Percentiles rank a stretch among this genome's conserved stretches.
These are phyloP conservation scores for Cydia pomonella DNA, from an alignment of 1,140 invertebrate genomes.

Conservation along the genomic window DNA sequence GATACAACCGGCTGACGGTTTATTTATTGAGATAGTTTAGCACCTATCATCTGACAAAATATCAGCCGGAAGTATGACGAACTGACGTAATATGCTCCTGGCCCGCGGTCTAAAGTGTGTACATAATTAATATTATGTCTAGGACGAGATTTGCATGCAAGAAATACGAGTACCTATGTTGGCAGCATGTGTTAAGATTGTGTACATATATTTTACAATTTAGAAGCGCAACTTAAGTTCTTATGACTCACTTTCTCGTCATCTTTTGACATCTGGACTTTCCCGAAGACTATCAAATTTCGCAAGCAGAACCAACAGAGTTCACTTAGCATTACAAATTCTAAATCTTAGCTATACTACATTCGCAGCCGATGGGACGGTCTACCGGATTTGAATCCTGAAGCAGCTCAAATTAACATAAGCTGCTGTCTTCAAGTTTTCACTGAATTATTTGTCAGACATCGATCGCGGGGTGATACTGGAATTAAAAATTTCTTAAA, in stretches of 20 bases:
- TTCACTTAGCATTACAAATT: conserved; percentile 32
- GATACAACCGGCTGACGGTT: no score
- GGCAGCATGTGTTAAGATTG: no score
- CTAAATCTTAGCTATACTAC: conserved; percentile 28
- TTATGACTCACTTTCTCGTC: background rate
- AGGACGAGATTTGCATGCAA: no score
- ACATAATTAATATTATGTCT: no score
- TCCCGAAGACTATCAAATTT: conserved; percentile 24
- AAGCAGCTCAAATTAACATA: conserved; percentile 44
- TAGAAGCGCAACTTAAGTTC: no score
- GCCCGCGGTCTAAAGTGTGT: no score
- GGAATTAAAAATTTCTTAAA: background rate
- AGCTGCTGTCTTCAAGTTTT: conserved; percentile 42
- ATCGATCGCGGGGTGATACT: conserved; percentile 27
- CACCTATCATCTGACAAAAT: no score
- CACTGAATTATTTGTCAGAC: conserved; percentile 31
- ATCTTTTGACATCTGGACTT: conserved; percentile 18
- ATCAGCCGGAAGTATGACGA: no score
- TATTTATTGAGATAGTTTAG: no score
- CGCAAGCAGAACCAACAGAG: conserved; percentile 22
- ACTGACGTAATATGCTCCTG: no score
- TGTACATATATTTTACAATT: no score
- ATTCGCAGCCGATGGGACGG: conserved; percentile 34
- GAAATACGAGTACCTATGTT: no score
- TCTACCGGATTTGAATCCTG: conserved; percentile 44